Base-by-base conservation (phyloP, 1,140 invertebrate genomes). In the Elymnias hypermnestra region DNA sequence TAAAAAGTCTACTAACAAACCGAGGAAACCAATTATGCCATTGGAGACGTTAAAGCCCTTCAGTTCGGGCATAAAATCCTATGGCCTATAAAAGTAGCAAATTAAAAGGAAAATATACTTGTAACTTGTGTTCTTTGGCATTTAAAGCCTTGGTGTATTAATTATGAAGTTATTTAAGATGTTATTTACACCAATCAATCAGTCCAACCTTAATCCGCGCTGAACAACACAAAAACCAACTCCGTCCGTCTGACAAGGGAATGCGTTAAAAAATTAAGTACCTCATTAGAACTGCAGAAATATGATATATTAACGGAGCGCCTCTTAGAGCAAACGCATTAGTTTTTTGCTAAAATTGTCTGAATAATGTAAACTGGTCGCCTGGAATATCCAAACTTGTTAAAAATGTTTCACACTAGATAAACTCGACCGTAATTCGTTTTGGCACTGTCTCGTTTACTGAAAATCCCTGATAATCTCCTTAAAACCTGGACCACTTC, bases 191-290 rank as follows among this genome's bases (percentile, higher is more conserved):
- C 8, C 26, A 36, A 43, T 35, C 52, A 40, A 21, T 40, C 17
- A 29, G 26, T 12, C 12, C 21, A 26, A 35, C 19, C 33, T 35
- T 54, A 54, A 54, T 54, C 19, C 47, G 43, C 31, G n/a, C 33
- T 35, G 12, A 41, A 38, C 28, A n/a, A 23, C 21, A 25, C 14
- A 42, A 50, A 25, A 47, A 37, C 18, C 22, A 28, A 39, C 29
- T 29, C 31, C 38, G 21, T 36, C 39, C 33, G 46, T 44, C 35
- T 31, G 35, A 35, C 26, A 7, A 26, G 19, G 21, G 56, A 54
- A 58, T 54, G 51, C 47, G 14, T 50, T 44, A 50, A 50, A 51
- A 54, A 48, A 40, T 51, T 44, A 53, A 54, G 35, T 33, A 44
- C 39, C 31, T 59, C 56, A 47, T 59, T 54, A 58, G 43, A 31